These are phyloP conservation scores for Sitta europaea DNA, from an alignment of 2,113 vertebrate genomes.

Conservation along the genomic window DNA sequence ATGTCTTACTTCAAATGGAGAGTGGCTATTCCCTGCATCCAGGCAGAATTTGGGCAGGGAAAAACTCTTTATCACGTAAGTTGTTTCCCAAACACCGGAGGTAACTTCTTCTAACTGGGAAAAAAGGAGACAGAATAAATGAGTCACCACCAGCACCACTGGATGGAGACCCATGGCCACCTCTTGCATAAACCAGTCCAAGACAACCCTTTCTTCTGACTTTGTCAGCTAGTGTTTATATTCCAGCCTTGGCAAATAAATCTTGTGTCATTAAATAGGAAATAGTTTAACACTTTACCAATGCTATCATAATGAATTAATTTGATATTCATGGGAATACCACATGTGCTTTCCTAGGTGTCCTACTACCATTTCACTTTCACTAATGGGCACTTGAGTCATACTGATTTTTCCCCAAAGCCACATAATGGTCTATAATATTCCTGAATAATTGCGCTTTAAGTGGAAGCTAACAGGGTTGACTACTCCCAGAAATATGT, in stretches of 20 bases:
- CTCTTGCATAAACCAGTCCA: background rate
- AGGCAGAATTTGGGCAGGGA: background rate
- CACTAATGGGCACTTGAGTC: constrained; percentile 66
- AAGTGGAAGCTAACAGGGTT: constrained; percentile 66
- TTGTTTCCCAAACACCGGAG: background rate
- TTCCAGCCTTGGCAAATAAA: constrained; percentile 24
- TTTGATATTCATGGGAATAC: constrained; percentile 54
- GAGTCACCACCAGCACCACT: background rate
- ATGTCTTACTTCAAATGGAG: background rate
- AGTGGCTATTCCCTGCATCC: background rate
- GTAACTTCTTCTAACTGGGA: background rate
- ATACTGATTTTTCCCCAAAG: constrained; percentile 70
- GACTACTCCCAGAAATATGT: constrained; percentile 60
- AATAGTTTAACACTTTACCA: constrained; percentile 36
- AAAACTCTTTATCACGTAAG: background rate
- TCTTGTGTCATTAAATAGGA: constrained; percentile 16
- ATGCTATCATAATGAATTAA: constrained; percentile 48
- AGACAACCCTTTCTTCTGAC: background rate
- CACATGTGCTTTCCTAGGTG: constrained; percentile 44
- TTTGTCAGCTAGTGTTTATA: background rate
- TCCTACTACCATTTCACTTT: constrained; percentile 62
- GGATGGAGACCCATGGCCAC: background rate
- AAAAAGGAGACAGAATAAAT: background rate
- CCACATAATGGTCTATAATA: constrained; percentile 62
- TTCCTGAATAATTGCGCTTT: constrained; percentile 67